Evolutionary conservation across 2,888 invertebrate genomes (phyloP).

Genomic region (Drosophila nr. medialis): DNA sequence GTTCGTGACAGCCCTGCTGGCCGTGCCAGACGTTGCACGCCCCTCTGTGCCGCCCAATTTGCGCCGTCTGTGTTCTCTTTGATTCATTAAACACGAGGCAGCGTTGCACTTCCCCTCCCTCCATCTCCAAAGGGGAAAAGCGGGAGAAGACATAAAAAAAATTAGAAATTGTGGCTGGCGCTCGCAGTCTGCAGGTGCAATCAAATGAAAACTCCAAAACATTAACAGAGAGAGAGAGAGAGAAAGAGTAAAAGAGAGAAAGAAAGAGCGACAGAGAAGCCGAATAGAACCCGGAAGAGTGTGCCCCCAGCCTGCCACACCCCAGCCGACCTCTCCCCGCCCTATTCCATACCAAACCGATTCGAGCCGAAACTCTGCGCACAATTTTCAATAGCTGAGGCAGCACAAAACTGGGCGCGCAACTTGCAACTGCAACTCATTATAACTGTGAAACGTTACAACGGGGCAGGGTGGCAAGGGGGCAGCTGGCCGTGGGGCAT

Average conservation of each 20-base stretch:
- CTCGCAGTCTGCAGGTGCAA: slow-evolving; percentile 72
- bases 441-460: slow-evolving; percentile 61
- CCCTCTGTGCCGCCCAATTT: not conserved
- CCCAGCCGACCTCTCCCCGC: not conserved
- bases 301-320: slow-evolving; percentile 20
- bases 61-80: slow-evolving; percentile 52
- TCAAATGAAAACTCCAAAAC: slow-evolving; percentile 50
- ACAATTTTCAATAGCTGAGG: slow-evolving; percentile 58
- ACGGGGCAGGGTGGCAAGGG: slow-evolving; percentile 12
- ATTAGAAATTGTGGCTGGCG: slow-evolving; percentile 69
- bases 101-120: slow-evolving; percentile 4
- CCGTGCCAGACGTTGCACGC: slow-evolving; percentile 26
- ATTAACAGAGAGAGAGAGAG: slow-evolving; percentile 5
- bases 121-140: slow-evolving; percentile 1
- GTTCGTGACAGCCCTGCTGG: slow-evolving; percentile 75
- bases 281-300: slow-evolving; percentile 71
- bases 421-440: slow-evolving; percentile 80
- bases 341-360: not conserved
- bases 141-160: slow-evolving; percentile 31
- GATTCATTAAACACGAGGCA: slow-evolving; percentile 64
- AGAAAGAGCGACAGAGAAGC: slow-evolving; percentile 5
- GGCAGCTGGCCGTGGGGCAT: not conserved
- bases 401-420: slow-evolving; percentile 49
- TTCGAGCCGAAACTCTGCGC: slow-evolving; percentile 41
- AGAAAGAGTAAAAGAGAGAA: not conserved